Evolutionary conservation across 2,888 invertebrate species (phyloP).

Genomic region (Eupelmus urozonus): DNA sequence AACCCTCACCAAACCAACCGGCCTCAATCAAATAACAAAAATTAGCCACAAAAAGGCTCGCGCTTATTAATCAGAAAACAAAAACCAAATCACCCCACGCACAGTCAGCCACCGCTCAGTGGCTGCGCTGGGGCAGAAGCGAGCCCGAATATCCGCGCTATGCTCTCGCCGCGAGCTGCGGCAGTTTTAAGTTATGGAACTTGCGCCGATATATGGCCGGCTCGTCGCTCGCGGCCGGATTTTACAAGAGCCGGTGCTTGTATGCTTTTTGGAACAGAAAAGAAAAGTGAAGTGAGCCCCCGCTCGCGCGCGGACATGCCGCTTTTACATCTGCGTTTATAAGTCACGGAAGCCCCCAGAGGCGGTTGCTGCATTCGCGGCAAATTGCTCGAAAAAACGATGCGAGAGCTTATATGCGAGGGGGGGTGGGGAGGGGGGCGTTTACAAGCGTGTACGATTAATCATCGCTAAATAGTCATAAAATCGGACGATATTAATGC

Average conservation of each 20-base stretch:
- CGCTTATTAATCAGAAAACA: conserved; percentile 38
- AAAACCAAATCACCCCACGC: too few species aligned
- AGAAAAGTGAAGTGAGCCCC: conserved; percentile 58
- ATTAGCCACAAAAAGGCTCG: too few species aligned
- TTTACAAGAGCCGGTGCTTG: conserved; percentile 58
- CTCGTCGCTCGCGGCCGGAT: conserved; percentile 13
- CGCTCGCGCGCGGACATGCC: conserved; percentile 50
- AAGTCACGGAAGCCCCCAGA: conserved; percentile 71
- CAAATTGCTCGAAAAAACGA: conserved; percentile 63
- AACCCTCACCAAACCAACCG: too few species aligned
- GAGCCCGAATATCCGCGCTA: too few species aligned
- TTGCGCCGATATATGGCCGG: conserved; percentile 50
- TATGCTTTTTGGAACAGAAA: conserved; percentile 60
- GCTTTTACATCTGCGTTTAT: conserved; percentile 67
- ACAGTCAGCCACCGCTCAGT: too few species aligned
- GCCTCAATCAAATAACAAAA: too few species aligned
- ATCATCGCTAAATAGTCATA: conserved; percentile 50
- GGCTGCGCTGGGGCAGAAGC: too few species aligned
- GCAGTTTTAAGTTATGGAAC: conserved; percentile 53
- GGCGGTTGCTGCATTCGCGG: conserved; percentile 60
- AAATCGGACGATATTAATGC: conserved; percentile 37
- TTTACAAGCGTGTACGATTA: conserved; percentile 49
- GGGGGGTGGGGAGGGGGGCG: too few species aligned
- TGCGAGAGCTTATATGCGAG: not conserved
- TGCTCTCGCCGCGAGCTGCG: too few species aligned